Base-by-base conservation (phyloP, 2,113 vertebrate species). In the Triplophysa dalaica region DNA sequence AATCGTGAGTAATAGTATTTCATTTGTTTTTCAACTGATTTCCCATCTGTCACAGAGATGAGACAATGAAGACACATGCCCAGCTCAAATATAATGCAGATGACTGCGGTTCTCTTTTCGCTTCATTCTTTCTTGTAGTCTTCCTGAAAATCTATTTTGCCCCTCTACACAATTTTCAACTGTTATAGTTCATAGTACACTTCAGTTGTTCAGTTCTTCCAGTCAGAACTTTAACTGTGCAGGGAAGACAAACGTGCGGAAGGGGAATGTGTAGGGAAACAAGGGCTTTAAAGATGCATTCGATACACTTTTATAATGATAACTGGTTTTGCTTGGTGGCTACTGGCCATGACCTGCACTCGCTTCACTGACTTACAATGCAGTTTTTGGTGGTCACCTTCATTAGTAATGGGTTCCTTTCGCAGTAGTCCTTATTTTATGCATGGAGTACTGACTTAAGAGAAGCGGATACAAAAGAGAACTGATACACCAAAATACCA, bases 301-400 rank as follows among this genome's bases (percentile, higher is more conserved):
- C 62, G 56, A 38, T 45, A 33, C 72, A 66, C 64, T 72, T 62
- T 52, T 65, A 48, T 52, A 70, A 78, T 45, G 29, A 70, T 79
- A 64, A 83, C 78, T 69, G 65, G 29, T 83, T 76, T 74, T 80
- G 72, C 26, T 6, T 65, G 16, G 67, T 38, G 61, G 24, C 73
- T 3, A 64, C 61, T 60, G 43, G 41, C 73, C 29, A 58, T 64
- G 77, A 83, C 77, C 72, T 83, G 76, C 56, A 81, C 21, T 45
- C 14, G n/a, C n/a, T 33, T 33, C 29, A 33, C 5, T 33, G 29
- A 33, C 29, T 33, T 74, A 70, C 66, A 50, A 41, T 43, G 56
- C 8, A 8, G 9, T 7, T 58, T 72, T 26, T 13, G 61, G 70
- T 43, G 52, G 70, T 45, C 56, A 45, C 56, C 56, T 74, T 61